These are phyloP conservation scores for Bombylius discolor DNA, from an alignment of 2,888 invertebrate species.

Conservation along the genomic window DNA sequence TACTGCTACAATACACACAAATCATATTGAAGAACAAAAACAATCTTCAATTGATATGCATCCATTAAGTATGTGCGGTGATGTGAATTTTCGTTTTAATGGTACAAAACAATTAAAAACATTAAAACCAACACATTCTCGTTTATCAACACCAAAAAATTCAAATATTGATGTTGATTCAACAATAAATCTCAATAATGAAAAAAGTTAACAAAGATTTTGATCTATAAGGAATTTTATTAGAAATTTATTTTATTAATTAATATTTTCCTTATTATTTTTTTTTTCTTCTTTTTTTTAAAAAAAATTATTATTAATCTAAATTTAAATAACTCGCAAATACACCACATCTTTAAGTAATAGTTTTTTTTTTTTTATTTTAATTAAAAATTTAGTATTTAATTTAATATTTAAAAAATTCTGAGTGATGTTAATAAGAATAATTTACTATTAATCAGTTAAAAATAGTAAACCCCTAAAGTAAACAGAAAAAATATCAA, in stretches of 20 bases:
- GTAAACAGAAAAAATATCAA: no score
- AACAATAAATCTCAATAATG: slow-evolving; percentile 5
- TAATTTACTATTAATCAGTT: no score
- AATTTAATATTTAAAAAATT: no score
- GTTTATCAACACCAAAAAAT: slow-evolving; percentile 1
- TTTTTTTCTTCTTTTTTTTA: no score
- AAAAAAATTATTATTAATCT: no score
- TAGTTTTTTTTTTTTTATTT: no score
- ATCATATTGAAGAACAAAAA: slow-evolving; percentile 4
- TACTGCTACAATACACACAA: not conserved
- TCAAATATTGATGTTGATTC: not conserved
- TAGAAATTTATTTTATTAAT: not conserved
- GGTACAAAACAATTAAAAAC: slow-evolving; percentile 69
- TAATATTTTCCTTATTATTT: no score
- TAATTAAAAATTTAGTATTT: no score
- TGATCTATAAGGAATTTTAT: slow-evolving; percentile 1
- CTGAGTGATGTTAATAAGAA: no score
- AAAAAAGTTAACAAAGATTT: slow-evolving; percentile 5
- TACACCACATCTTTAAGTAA: no score
- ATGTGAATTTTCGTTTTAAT: slow-evolving; percentile 67
- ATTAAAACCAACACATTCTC: slow-evolving; percentile 41
- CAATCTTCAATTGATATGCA: slow-evolving; percentile 38
- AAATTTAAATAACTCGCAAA: no score
- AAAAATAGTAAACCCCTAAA: no score
- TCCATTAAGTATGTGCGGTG: slow-evolving; percentile 60